Base-by-base conservation (phyloP, 2,888 invertebrate species). In the Agrotis puta region DNA sequence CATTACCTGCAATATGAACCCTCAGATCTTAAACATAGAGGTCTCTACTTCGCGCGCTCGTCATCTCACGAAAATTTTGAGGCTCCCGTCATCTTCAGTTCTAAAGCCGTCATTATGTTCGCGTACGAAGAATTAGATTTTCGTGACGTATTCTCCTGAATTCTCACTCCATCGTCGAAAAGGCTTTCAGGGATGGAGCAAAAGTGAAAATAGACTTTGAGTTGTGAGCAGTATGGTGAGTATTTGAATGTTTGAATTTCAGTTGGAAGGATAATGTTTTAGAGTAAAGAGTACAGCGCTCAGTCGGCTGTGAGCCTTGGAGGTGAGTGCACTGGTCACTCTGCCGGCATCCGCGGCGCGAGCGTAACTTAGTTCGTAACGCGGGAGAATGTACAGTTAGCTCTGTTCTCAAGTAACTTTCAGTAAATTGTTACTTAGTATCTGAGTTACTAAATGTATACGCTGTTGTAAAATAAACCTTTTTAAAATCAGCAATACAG, bases 61-160 rank as follows among this genome's bases (percentile, higher is more conserved):
- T 91, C 91, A 92, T 90, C 87, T 89, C 83, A 83, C 85, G 90
- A 92, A 93, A 92, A 89, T 93, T 93, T 91, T 85, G 85, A 91
- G 89, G 85, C 87, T 85, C 85, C 85, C 88, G 89, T 93, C 93
- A 94, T 94, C 91, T 90, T 92, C 90, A 92, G 92, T 93, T 92
- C 90, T 91, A 94, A 95, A 95, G 89, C 90, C 92, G 93, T 95
- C 95, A 95, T 95, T 95, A 95, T 94, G 93, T 90, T 94, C 90
- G 87, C 85, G 92, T 87, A 91, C 87, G 91, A 94, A 94, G 94
- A 94, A 94, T 95, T 94, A 93, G 90, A 95, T 92, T 94, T 93
- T 94, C 90, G 88, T 92, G 91, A 90, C 92, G 89, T 90, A 89
- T 89, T 91, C 88, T 90, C 83, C 76, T 76, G 87, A 89, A 88